Percentiles rank a stretch among this genome's conserved stretches.
Evolutionary conservation across 2,797 vertebrate species (phyloP).

Genomic region (Urophycis tenuis): DNA sequence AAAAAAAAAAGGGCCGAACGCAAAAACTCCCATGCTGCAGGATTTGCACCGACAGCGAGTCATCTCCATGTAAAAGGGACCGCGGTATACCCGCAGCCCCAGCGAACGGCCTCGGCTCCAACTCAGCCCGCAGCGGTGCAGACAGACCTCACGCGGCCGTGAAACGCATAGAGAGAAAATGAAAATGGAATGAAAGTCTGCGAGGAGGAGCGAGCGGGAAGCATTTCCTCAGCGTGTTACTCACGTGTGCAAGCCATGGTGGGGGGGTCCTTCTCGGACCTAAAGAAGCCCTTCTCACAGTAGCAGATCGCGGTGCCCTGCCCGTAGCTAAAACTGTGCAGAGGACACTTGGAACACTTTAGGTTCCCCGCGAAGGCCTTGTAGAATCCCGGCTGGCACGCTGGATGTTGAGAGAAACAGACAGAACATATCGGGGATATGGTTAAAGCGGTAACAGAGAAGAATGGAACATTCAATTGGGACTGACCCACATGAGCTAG

Average conservation of each 20-base stretch:
- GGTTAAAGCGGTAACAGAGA: slow-evolving; percentile 1
- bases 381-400: slow-evolving; percentile 90
- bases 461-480: neutral
- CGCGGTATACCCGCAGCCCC: neutral
- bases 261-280: slow-evolving; percentile 88
- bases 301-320: slow-evolving; percentile 82
- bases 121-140: no score
- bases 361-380: slow-evolving; percentile 90
- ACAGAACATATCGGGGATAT: neutral
- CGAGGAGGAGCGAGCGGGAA: no score
- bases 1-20: neutral
- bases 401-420: slow-evolving; percentile 63
- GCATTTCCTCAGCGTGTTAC: slow-evolving; percentile 28
- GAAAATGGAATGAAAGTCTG: neutral
- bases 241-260: slow-evolving; percentile 95
- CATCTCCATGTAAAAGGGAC: neutral
- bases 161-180: no score
- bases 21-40: no score
- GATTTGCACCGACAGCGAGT: neutral
- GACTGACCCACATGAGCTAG: neutral
- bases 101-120: neutral
- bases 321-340: slow-evolving; percentile 81
- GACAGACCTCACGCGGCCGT: no score
- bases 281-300: slow-evolving; percentile 88
- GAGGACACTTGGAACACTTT: slow-evolving; percentile 92